Percentiles rank a stretch among this genome's conserved stretches.
Conservation (phyloP, 2,113 vertebrate species). For the Neodontobutis hainanensis region DNA sequence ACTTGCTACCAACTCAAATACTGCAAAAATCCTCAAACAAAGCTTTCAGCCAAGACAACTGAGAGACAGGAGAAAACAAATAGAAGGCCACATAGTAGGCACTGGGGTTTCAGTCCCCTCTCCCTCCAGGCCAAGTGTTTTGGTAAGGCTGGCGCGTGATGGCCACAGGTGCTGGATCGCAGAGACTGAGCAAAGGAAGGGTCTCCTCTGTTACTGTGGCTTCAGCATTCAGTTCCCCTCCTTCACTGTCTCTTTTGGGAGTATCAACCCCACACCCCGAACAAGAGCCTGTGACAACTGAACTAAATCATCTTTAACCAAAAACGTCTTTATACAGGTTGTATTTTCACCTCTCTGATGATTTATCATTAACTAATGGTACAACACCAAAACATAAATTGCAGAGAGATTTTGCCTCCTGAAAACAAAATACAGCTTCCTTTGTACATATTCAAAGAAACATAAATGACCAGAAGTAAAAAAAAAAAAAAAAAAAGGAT, state of each 20-base stretch:
- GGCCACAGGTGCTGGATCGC: slow-evolving; percentile 66
- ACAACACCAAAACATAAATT: slow-evolving; percentile 75
- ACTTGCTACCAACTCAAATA: slow-evolving; percentile 93
- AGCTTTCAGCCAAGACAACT: slow-evolving; percentile 65
- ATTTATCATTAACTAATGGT: slow-evolving; percentile 60
- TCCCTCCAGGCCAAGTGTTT: slow-evolving; percentile 73
- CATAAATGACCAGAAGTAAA: slow-evolving; percentile 69
- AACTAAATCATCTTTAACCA: slow-evolving; percentile 82
- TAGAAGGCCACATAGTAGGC: slow-evolving; percentile 88
- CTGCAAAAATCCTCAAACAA: slow-evolving; percentile 77
- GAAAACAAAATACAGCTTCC: slow-evolving; percentile 69
- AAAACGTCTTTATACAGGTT: slow-evolving; percentile 76
- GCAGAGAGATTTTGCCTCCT: slow-evolving; percentile 72
- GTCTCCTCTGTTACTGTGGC: slow-evolving; percentile 47
- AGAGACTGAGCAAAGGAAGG: slow-evolving; percentile 64
- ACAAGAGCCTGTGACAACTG: slow-evolving; percentile 58
- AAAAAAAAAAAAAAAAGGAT: too few relatives aligned
- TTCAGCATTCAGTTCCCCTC: slow-evolving; percentile 50
- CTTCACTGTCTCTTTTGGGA: slow-evolving; percentile 34
- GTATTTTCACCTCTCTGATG: slow-evolving; percentile 38
- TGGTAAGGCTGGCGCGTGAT: slow-evolving; percentile 78
- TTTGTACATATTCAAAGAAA: slow-evolving; percentile 83
- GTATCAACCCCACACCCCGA: slow-evolving; percentile 47
- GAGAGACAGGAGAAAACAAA: slow-evolving; percentile 57
- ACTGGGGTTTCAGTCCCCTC: slow-evolving; percentile 70